A percentile compares a stretch with the other conserved stretches of the same genome.
phyloP scores from a whole-genome alignment of 1,140 invertebrate species.

The Drosophila bocqueti region DNA sequence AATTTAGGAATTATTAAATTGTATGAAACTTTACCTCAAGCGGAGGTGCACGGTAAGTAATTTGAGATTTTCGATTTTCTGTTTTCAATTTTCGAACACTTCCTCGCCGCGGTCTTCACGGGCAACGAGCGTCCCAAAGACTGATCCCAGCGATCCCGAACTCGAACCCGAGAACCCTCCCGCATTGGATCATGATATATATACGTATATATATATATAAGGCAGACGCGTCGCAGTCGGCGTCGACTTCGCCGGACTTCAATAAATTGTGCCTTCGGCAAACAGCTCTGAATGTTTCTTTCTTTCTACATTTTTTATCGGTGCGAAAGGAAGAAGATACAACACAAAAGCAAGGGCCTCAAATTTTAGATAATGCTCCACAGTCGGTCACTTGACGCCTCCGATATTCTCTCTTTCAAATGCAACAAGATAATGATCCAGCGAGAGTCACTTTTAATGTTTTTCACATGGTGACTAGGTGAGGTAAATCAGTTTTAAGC shows the following conservation, averaged over 20 bases:
- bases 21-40: constrained; percentile 38
- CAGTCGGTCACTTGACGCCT: constrained; percentile 11
- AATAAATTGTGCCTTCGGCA: constrained; percentile 14
- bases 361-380: constrained; percentile 22
- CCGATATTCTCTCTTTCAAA: constrained; percentile 8
- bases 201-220: neutral
- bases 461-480: neutral
- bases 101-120: constrained; percentile 53
- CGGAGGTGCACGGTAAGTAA: neutral
- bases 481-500: neutral
- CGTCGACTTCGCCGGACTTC: constrained; percentile 26
- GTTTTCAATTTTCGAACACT: constrained; percentile 4
- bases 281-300: constrained; percentile 19
- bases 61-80: neutral
- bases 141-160: constrained; percentile 61
- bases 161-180: constrained; percentile 51
- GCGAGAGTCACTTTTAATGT: constrained; percentile 12
- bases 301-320: constrained; percentile 33
- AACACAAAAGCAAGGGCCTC: constrained; percentile 9
- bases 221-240: constrained; percentile 1
- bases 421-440: constrained; percentile 1
- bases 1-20: neutral
- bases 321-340: constrained; percentile 6
- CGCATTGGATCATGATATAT: constrained; percentile 29
- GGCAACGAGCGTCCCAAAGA: constrained; percentile 55